These are phyloP conservation scores for Clarias macrocephalus DNA, from an alignment of 2,113 vertebrate genomes.

Conservation along the genomic window DNA sequence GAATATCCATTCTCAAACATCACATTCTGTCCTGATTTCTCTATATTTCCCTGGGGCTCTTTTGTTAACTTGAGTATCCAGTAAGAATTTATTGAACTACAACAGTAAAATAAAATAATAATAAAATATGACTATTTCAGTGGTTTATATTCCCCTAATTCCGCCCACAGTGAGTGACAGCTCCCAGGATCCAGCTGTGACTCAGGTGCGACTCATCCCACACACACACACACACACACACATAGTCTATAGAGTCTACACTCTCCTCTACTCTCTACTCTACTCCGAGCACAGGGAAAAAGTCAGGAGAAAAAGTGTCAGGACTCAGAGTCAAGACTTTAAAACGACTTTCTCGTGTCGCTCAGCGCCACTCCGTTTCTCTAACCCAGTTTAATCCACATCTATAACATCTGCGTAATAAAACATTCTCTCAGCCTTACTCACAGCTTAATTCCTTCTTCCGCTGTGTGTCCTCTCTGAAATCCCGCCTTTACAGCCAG, in stretches of 20 bases:
- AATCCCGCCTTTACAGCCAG: background rate
- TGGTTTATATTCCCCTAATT: background rate
- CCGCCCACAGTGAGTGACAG: conserved; percentile 35
- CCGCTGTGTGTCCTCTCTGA: background rate
- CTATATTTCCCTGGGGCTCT: background rate
- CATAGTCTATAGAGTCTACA: conserved; percentile 4
- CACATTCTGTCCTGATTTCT: background rate
- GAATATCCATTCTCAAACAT: background rate
- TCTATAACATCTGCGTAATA: background rate
- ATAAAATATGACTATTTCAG: background rate
- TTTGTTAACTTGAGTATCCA: background rate
- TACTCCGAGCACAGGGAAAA: background rate
- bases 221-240: background rate
- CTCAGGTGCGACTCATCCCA: conserved; percentile 55
- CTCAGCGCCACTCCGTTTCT: background rate
- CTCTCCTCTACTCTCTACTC: background rate
- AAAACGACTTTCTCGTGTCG: background rate
- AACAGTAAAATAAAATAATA: background rate
- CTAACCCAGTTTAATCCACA: background rate
- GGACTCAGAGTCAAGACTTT: background rate
- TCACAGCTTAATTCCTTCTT: conserved; percentile 29
- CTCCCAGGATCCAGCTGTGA: conserved; percentile 50
- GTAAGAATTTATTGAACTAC: background rate
- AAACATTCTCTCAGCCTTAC: conserved; percentile 2
- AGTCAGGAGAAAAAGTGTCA: too few species aligned